Conservation (phyloP, 2,113 vertebrate species). For the Indicator maculatus region DNA sequence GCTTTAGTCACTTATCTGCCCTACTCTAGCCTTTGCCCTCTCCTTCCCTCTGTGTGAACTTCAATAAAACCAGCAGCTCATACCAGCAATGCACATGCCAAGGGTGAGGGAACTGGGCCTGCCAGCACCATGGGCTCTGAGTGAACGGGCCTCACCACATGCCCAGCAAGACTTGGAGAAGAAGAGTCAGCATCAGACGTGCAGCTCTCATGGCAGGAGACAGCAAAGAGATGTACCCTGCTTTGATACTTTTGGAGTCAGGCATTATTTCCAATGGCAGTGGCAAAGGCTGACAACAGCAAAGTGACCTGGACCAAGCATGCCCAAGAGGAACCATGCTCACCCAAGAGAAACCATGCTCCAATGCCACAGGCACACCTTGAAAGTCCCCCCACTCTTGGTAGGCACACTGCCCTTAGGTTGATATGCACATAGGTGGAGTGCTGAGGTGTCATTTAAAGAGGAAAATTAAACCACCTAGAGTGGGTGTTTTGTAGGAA, state of each 20-base stretch:
- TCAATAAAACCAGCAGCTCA: neutral
- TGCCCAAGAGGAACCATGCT: neutral
- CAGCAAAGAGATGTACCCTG: neutral
- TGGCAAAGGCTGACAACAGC: neutral
- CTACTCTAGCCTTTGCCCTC: neutral
- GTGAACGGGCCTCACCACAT: rapidly evolving
- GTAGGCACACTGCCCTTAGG: neutral
- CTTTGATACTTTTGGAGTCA: neutral
- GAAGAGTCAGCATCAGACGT: rapidly evolving
- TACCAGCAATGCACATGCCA: rapidly evolving
- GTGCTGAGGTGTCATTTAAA: neutral
- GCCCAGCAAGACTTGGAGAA: rapidly evolving
- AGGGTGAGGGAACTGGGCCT: neutral
- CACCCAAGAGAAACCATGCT: neutral
- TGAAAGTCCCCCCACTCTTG: neutral
- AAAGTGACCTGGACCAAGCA: neutral
- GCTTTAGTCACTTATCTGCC: neutral
- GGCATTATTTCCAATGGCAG: rapidly evolving
- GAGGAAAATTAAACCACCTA: neutral
- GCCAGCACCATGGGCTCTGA: rapidly evolving
- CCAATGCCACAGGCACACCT: neutral
- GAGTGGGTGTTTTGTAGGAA: neutral
- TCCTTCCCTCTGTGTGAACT: neutral
- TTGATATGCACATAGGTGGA: neutral
- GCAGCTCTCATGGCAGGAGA: neutral